Evolutionary conservation across 2,888 invertebrate genomes (phyloP).

Genomic region (Carpatolechia fugitivella): DNA sequence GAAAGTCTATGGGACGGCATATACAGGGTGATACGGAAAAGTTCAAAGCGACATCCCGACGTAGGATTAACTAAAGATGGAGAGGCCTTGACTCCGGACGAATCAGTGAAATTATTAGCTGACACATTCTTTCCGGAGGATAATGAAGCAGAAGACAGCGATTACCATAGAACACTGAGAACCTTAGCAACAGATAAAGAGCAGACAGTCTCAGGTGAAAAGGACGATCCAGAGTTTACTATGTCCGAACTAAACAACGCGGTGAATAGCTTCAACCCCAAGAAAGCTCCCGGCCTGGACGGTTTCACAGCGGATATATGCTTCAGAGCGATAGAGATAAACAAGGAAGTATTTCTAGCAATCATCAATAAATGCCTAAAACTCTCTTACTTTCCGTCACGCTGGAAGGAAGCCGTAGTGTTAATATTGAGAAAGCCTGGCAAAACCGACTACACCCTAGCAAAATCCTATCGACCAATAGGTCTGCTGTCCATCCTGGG

Average conservation of each 20-base stretch:
- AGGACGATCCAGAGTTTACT: conserved; percentile 23
- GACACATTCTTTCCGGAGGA: not conserved
- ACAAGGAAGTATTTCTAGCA: not conserved
- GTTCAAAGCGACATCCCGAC: not conserved
- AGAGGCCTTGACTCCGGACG: not conserved
- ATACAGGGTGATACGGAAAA: too few species aligned
- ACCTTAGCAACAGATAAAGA: not conserved
- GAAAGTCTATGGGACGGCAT: too few species aligned
- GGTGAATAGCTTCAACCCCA: not conserved
- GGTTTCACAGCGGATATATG: not conserved
- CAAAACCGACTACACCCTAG: not conserved
- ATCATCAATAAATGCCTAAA: not conserved
- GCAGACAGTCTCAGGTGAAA: not conserved
- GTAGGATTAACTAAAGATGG: not conserved
- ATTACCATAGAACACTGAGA: not conserved
- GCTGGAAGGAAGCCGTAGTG: not conserved
- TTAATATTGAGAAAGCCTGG: not conserved
- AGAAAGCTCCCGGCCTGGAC: not conserved
- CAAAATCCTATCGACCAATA: not conserved
- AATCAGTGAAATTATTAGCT: not conserved
- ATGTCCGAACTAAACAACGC: not conserved
- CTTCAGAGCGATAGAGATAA: too few species aligned
- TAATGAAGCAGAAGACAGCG: not conserved
- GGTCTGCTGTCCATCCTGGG: not conserved
- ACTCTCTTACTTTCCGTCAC: not conserved